These are phyloP conservation scores for Ethmia dodecea DNA, from an alignment of 2,888 invertebrate species.

Conservation along the genomic window DNA sequence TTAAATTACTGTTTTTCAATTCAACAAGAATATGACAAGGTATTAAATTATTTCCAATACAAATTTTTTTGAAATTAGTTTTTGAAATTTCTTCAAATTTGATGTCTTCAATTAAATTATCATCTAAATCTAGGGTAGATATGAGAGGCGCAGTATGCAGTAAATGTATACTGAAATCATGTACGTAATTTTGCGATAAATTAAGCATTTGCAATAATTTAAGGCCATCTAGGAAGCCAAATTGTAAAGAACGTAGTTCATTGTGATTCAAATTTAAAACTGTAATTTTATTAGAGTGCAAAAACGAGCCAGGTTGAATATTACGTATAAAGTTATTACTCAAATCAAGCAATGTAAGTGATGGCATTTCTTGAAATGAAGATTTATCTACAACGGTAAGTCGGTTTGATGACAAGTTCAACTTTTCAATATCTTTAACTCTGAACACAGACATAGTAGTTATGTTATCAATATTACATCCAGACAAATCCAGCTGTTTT, in stretches of 20 bases:
- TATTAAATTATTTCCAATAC: slow-evolving; percentile 23
- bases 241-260: slow-evolving; percentile 18
- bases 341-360: slow-evolving; percentile 18
- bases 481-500: slow-evolving; percentile 16
- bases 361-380: slow-evolving; percentile 19
- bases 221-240: slow-evolving; percentile 23
- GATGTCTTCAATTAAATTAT: slow-evolving; percentile 19
- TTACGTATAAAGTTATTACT: slow-evolving; percentile 20
- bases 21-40: slow-evolving; percentile 19
- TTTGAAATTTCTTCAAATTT: slow-evolving; percentile 15
- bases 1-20: slow-evolving; percentile 13
- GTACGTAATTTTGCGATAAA: slow-evolving; percentile 19
- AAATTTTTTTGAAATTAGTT: slow-evolving; percentile 12
- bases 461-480: slow-evolving; percentile 18
- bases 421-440: slow-evolving; percentile 10
- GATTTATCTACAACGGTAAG: slow-evolving; percentile 19
- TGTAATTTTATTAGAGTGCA: slow-evolving; percentile 12
- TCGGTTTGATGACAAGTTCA: slow-evolving; percentile 20
- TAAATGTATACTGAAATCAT: slow-evolving; percentile 18
- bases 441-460: slow-evolving; percentile 15
- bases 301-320: slow-evolving; percentile 25
- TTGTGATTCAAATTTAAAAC: slow-evolving; percentile 17
- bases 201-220: slow-evolving; percentile 15
- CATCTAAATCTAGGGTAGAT: slow-evolving; percentile 16
- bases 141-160: slow-evolving; percentile 10